A percentile compares a stretch with the other conserved stretches of the same genome.
Evolutionary conservation across 2,113 vertebrate species (phyloP).

Genomic region (Forbesichthys papilliferus): DNA sequence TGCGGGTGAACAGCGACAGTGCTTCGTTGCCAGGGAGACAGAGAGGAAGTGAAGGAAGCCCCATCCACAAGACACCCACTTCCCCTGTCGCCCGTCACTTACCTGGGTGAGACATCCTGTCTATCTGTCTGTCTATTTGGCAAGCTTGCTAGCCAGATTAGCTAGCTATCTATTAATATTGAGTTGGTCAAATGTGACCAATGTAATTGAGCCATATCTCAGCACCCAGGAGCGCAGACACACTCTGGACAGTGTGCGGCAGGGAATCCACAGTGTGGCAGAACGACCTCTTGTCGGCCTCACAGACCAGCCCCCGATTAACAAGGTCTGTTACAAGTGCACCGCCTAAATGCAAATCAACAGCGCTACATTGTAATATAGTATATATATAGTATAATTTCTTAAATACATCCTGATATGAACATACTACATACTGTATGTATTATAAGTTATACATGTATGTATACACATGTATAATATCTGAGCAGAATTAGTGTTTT

Average conservation of each 20-base stretch:
- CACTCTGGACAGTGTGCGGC: slow-evolving; percentile 75
- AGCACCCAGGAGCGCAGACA: slow-evolving; percentile 79
- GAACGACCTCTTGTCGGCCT: slow-evolving; percentile 50
- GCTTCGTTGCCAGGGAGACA: slow-evolving; percentile 78
- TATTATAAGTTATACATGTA: too few relatives aligned
- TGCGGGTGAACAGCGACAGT: slow-evolving; percentile 83
- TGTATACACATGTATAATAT: too few relatives aligned
- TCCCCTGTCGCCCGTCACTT: slow-evolving; percentile 68
- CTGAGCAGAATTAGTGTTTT: too few relatives aligned
- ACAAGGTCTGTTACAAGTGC: slow-evolving; percentile 64
- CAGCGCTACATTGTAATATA: too few relatives aligned
- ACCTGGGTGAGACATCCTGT: slow-evolving; percentile 61
- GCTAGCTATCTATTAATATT: too few relatives aligned
- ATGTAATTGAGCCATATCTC: not conserved
- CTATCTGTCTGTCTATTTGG: not conserved
- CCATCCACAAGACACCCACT: slow-evolving; percentile 71
- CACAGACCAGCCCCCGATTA: slow-evolving; percentile 56
- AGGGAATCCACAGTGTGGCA: slow-evolving; percentile 45
- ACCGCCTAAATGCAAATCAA: too few relatives aligned
- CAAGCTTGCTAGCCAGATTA: too few relatives aligned
- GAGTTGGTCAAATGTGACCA: not conserved
- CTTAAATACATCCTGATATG: too few relatives aligned
- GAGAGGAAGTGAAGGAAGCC: slow-evolving; percentile 73
- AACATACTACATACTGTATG: too few relatives aligned
- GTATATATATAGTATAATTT: too few relatives aligned